phyloP scores from a whole-genome alignment of 2,888 invertebrate species.

The Oxycera nigricornis region DNA sequence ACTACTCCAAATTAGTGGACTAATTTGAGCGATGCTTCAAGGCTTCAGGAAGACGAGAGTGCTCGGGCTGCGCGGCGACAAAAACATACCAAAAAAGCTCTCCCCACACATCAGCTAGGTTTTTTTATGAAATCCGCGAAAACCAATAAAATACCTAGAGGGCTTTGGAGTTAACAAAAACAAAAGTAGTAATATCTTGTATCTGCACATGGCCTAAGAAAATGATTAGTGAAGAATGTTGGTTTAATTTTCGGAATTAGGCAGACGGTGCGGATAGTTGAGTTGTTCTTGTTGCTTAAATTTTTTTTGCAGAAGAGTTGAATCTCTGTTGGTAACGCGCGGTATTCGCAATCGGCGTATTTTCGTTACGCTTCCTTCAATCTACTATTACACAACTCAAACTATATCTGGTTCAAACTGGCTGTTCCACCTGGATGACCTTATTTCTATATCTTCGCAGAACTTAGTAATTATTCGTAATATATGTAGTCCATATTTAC shows the following conservation, averaged over 20 bases:
- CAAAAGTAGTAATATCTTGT: background rate
- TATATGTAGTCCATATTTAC: no score
- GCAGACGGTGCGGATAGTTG: background rate
- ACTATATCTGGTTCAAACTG: no score
- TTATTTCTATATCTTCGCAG: no score
- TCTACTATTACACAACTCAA: no score
- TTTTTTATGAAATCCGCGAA: background rate
- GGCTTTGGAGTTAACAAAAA: background rate
- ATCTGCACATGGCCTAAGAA: background rate
- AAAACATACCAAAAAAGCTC: conserved; percentile 1
- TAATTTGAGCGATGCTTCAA: background rate
- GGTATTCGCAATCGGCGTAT: no score
- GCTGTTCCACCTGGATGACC: no score
- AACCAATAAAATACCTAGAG: conserved; percentile 5
- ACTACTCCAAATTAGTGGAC: conserved; percentile 2
- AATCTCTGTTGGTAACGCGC: no score
- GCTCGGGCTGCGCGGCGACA: background rate
- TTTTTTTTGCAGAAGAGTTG: background rate
- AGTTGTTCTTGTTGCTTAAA: background rate
- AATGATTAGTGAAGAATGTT: conserved; percentile 20
- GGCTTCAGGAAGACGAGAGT: background rate
- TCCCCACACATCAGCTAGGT: background rate
- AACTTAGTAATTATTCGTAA: no score
- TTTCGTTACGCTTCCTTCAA: no score
- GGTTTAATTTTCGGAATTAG: conserved; percentile 22